Conservation (phyloP, 2,888 invertebrate species). For the Thelaira solivaga region DNA sequence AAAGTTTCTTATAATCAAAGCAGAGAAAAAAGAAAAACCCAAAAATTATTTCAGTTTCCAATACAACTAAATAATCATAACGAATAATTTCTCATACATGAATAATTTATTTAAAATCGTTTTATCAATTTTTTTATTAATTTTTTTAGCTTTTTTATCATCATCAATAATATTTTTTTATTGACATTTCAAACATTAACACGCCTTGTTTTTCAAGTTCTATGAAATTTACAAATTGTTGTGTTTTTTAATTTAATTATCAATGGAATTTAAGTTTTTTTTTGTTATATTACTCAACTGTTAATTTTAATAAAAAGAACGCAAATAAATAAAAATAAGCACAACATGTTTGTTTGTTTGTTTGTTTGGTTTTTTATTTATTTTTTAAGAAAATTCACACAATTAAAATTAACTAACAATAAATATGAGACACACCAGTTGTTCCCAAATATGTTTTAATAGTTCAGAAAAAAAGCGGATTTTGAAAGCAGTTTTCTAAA, state of each 20-base stretch:
- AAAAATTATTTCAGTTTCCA: not conserved
- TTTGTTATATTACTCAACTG: conserved; percentile 7
- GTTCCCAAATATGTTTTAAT: not conserved
- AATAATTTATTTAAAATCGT: not conserved
- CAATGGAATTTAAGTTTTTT: not conserved
- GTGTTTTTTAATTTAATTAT: conserved; percentile 21
- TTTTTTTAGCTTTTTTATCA: conserved; percentile 13
- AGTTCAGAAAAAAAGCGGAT: no score
- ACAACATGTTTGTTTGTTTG: no score
- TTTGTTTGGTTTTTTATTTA: not conserved
- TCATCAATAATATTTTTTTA: not conserved
- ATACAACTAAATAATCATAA: not conserved
- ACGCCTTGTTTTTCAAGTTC: conserved; percentile 48
- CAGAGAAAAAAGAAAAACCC: not conserved
- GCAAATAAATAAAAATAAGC: not conserved
- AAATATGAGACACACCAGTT: not conserved
- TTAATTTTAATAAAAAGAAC: not conserved
- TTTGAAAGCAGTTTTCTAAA: no score
- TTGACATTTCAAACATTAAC: conserved; percentile 17
- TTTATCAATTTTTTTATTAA: conserved; percentile 15
- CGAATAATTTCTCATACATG: conserved; percentile 3
- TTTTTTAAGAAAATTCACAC: conserved; percentile 9
- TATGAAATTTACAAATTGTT: conserved; percentile 19
- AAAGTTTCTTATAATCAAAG: not conserved
- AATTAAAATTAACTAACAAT: not conserved